Evolutionary conservation across 2,113 vertebrate species (phyloP).

Genomic region (Rhagologus leucostigma): DNA sequence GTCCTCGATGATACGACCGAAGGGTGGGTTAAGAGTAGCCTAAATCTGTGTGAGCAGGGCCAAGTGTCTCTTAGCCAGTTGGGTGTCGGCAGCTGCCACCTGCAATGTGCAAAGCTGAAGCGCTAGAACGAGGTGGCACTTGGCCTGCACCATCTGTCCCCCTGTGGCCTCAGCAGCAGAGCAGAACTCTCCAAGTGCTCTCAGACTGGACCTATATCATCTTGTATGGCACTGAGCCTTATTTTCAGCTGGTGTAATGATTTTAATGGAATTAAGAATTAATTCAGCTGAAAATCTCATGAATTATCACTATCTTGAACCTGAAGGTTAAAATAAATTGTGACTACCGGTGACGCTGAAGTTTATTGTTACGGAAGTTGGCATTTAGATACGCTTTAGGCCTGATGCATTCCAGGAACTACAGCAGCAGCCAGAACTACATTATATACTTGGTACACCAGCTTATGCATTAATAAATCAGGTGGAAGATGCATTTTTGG

Average conservation of each 20-base stretch:
- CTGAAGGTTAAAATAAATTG: background rate
- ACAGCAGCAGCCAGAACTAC: background rate
- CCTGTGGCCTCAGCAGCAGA: too few species aligned
- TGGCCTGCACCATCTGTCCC: background rate
- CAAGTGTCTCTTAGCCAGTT: rapidly evolving
- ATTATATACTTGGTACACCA: background rate
- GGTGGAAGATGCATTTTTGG: background rate
- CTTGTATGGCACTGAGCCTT: background rate
- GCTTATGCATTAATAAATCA: background rate
- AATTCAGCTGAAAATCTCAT: background rate
- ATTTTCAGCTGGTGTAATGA: background rate
- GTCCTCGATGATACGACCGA: too few species aligned
- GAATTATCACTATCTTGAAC: background rate
- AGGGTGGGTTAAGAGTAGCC: background rate
- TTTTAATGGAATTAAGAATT: background rate
- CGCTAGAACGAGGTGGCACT: rapidly evolving
- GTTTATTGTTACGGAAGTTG: background rate
- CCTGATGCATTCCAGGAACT: background rate
- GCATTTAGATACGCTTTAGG: background rate
- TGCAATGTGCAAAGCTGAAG: background rate
- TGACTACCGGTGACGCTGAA: background rate
- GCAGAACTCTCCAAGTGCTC: background rate
- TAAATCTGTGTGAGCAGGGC: background rate
- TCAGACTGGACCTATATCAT: background rate
- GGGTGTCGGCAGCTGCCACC: background rate